These are phyloP conservation scores for Hippolais icterina DNA, from an alignment of 2,113 vertebrate species.

Conservation along the genomic window DNA sequence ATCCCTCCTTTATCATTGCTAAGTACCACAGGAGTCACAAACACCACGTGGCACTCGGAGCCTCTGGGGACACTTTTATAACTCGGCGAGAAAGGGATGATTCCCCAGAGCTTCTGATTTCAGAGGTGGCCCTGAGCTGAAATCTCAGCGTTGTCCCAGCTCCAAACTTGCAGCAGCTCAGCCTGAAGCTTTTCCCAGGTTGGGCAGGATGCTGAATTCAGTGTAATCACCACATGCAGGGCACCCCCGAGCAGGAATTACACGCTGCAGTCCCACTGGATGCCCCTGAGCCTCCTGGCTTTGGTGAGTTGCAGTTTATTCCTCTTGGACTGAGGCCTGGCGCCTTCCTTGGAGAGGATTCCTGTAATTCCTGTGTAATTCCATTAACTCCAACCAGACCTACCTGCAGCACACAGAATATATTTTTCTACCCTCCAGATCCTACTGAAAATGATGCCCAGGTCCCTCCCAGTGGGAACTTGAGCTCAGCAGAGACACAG, in stretches of 20 bases:
- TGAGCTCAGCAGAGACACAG: not conserved
- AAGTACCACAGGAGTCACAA: not conserved
- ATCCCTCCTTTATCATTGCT: not conserved
- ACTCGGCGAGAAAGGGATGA: not conserved
- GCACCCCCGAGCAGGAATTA: not conserved
- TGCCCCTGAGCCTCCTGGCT: not conserved
- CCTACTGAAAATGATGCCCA: not conserved
- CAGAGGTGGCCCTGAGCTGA: not conserved
- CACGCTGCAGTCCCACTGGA: rapidly evolving
- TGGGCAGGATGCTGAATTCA: not conserved
- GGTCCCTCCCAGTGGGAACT: not conserved
- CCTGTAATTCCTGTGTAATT: not conserved
- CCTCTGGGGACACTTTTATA: not conserved
- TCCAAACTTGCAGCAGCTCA: not conserved
- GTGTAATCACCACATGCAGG: rapidly evolving
- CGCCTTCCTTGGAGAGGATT: not conserved
- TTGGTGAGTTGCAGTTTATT: not conserved
- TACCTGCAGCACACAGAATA: not conserved
- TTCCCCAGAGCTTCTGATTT: not conserved
- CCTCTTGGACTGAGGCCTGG: not conserved
- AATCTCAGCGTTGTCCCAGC: not conserved
- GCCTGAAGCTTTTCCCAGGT: not conserved
- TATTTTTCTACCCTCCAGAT: not conserved
- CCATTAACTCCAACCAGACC: not conserved
- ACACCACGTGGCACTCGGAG: rapidly evolving